Evolutionary conservation across 1,140 invertebrate species (phyloP), one percentile per base, ranked within the genome.

Genomic region (Macrocentrus cingulum): DNA sequence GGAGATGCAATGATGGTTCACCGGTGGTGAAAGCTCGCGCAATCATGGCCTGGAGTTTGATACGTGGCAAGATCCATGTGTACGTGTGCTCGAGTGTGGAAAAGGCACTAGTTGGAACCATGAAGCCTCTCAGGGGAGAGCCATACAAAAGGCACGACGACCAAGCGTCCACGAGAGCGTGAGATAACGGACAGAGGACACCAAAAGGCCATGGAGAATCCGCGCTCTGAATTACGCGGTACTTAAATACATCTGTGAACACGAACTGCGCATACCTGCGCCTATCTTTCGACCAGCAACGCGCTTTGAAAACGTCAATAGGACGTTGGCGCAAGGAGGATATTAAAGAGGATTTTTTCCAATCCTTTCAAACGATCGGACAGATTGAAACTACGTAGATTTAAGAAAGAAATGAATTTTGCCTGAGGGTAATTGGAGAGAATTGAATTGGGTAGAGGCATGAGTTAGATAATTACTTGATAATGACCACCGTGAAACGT

Each of bases 231-330:
- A 71, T 69, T 68, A 67, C 65, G 52, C 59, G 60, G 48, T 63
- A 71, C 65, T 70, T 67, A 67, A 64, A 68, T 53, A 36, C 48
- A 60, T 49, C 59, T 56, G 13, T 23, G 56, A 56, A 70, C 68
- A 68, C 53, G 66, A 69, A 63, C 69, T 69, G 61, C 64, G 66
- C 66, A 70, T 70, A 66, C 61, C 23, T 52, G 46, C 18, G 56
- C 32, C 44, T 51, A 59, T 50, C 55, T 22, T 34, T 58, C 55
- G 48, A 48, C 55, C 15, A 34, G 9, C 9, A 23, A 6, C 18
- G 48, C 20, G 23, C 25, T 59, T 51, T 57, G 57, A 58, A 29
- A 56, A 37, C 52, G n/a, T n/a, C n/a, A n/a, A n/a, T n/a, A n/a
- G n/a, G n/a, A n/a, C n/a, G n/a, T n/a, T n/a, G n/a, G n/a, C n/a